A percentile compares a stretch with the other conserved stretches of the same genome.
Evolutionary conservation across 2,113 vertebrate species (phyloP).

Genomic region (Oxyura jamaicensis): DNA sequence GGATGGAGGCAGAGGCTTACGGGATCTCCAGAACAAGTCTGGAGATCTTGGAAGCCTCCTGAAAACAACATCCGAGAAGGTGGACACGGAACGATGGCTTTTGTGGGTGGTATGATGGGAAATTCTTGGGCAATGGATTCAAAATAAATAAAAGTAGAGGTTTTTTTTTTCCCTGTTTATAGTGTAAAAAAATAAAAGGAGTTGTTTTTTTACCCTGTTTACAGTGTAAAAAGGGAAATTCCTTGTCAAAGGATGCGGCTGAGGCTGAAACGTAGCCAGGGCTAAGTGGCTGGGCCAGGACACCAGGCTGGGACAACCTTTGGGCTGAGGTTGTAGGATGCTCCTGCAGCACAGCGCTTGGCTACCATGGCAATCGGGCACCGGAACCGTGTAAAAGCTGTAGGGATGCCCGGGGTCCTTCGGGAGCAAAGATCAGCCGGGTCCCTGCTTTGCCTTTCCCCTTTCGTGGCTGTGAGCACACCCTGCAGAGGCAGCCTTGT

Average conservation of each 20-base stretch:
- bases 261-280: not conserved
- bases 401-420: not conserved
- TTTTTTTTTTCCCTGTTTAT: not conserved
- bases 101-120: not conserved
- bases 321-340: not conserved
- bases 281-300: not conserved
- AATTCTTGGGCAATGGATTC: not conserved
- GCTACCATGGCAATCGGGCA: accelerated
- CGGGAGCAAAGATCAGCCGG: not conserved
- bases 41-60: no score
- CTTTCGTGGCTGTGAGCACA: not conserved
- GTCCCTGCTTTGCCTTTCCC: not conserved
- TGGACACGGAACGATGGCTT: not conserved
- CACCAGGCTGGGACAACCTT: not conserved
- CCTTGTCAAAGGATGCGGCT: not conserved
- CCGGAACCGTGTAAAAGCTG: accelerated
- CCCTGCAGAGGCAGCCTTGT: not conserved
- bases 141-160: not conserved
- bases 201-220: not conserved
- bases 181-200: no score
- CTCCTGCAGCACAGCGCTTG: accelerated
- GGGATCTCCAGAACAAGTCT: not conserved
- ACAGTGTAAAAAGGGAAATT: not conserved
- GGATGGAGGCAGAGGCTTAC: not conserved
- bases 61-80: not conserved